phyloP scores from a whole-genome alignment of 2,113 vertebrate species.

The Ictalurus furcatus region DNA sequence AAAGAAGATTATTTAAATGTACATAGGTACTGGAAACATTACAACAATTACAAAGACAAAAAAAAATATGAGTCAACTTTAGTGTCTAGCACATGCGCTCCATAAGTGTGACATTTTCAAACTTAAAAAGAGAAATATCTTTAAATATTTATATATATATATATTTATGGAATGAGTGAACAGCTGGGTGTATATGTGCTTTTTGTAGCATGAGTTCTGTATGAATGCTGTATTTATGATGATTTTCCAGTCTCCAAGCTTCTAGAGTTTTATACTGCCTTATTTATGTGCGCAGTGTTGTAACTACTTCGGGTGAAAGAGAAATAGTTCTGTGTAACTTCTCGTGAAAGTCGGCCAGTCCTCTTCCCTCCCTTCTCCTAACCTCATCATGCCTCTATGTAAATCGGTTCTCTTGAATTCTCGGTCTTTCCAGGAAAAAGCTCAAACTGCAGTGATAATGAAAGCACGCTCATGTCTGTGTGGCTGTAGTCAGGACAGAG shows the following conservation, averaged over 20 bases:
- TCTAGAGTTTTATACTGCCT: neutral
- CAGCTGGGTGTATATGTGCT: neutral
- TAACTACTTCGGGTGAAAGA: neutral
- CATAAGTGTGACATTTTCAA: no score
- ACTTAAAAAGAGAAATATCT: no score
- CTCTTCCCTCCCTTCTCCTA: neutral
- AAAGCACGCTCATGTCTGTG: neutral
- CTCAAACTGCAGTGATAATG: constrained; percentile 32
- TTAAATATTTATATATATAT: no score
- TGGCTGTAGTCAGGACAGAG: constrained; percentile 32
- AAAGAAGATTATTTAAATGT: neutral
- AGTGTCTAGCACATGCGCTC: neutral
- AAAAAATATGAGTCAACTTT: neutral
- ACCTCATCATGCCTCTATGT: neutral
- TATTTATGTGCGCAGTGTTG: neutral
- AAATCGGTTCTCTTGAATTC: neutral
- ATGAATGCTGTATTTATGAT: neutral
- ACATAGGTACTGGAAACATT: neutral
- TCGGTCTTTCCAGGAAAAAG: neutral
- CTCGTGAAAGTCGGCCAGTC: neutral
- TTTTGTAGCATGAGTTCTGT: neutral
- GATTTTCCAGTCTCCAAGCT: neutral
- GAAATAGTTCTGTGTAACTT: neutral
- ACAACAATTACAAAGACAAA: neutral
- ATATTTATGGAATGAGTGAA: neutral